Evolutionary conservation across 2,797 vertebrate genomes (phyloP).

Genomic region (Tapera naevia): DNA sequence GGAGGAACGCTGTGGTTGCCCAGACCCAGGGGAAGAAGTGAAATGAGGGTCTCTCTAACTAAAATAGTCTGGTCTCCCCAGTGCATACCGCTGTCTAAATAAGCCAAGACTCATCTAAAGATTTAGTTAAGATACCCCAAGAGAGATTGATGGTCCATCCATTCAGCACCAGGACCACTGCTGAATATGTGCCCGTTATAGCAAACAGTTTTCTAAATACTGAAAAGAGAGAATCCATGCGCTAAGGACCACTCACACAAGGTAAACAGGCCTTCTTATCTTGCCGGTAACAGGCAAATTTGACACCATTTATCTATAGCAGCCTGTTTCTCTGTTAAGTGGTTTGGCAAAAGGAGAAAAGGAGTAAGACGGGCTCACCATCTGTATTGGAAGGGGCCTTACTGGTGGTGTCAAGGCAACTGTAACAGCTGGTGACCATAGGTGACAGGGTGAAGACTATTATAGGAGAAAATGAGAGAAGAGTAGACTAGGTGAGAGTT

Average conservation of each 20-base stretch:
- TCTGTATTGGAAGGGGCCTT: background rate
- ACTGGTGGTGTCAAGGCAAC: background rate
- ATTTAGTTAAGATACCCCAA: background rate
- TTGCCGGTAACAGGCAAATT: background rate
- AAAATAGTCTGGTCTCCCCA: rapidly evolving
- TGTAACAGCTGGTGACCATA: background rate
- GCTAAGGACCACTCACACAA: background rate
- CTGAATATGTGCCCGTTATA: background rate
- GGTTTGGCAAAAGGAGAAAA: background rate
- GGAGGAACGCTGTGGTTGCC: rapidly evolving
- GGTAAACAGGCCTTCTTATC: background rate
- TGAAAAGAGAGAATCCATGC: background rate
- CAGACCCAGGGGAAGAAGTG: background rate
- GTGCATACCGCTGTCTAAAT: background rate
- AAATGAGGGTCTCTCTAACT: background rate
- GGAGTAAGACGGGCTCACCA: rapidly evolving
- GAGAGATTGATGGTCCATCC: background rate
- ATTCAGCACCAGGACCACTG: background rate
- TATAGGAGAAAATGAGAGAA: background rate
- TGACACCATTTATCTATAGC: background rate
- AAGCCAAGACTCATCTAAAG: background rate
- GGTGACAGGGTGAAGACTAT: background rate
- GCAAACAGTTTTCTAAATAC: background rate
- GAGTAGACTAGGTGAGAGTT: background rate
- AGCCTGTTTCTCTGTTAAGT: background rate